phyloP scores from a whole-genome alignment of 2,797 vertebrate species.

The Avahi laniger region DNA sequence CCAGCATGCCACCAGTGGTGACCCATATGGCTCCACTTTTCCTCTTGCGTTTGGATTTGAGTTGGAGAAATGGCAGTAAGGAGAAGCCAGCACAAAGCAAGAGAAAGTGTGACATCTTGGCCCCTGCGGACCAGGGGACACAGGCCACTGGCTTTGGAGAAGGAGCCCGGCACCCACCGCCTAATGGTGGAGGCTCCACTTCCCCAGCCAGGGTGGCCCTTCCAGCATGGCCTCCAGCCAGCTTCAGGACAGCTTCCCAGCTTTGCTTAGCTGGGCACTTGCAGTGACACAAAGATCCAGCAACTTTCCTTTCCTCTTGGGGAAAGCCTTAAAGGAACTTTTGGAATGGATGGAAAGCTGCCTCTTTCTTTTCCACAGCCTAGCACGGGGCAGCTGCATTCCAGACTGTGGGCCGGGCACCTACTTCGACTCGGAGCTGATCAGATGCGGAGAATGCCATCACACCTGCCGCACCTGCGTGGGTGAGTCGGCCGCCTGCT shows the following conservation, averaged over 20 bases:
- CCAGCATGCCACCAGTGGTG: not conserved
- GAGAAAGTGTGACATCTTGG: not conserved
- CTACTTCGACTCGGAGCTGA: slow-evolving; percentile 89
- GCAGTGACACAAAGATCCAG: not conserved
- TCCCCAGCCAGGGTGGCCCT: not conserved
- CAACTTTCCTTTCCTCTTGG: not conserved
- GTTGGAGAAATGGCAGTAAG: no score
- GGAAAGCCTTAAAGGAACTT: not conserved
- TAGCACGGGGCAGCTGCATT: slow-evolving; percentile 91
- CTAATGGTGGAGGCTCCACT: not conserved
- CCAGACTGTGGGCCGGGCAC: slow-evolving; percentile 90
- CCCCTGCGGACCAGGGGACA: not conserved
- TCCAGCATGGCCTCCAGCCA: accelerated
- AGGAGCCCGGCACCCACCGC: accelerated
- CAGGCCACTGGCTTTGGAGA: not conserved
- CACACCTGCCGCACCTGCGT: slow-evolving; percentile 88
- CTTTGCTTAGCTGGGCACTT: not conserved
- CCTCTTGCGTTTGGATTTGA: not conserved
- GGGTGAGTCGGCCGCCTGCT: slow-evolving; percentile 79
- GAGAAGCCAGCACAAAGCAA: not conserved
- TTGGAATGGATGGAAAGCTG: not conserved
- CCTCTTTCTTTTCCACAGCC: slow-evolving; percentile 80
- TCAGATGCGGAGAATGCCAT: slow-evolving; percentile 89
- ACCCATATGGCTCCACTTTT: not conserved
- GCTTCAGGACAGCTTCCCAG: not conserved